Evolutionary conservation across 1,140 invertebrate genomes (phyloP), one percentile per base, ranked within the genome.

Genomic region (Zaprionus lachaisei): DNA sequence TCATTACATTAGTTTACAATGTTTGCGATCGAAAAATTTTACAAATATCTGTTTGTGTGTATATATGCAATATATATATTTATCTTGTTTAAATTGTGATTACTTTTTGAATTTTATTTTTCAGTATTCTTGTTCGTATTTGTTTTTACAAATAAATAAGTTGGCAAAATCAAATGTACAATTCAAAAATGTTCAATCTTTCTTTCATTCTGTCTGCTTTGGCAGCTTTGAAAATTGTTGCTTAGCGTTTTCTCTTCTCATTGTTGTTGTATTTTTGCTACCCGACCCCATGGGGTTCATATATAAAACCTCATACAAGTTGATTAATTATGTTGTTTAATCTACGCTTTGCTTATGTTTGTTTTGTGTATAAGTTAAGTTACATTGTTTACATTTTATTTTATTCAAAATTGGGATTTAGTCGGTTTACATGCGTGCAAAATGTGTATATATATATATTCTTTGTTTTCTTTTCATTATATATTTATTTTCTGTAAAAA

Each of bases 1-100:
- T 83, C 44, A 74, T 84, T 84, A 83, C 68, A 67, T 89, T 84
- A 87, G 81, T 89, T 79, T 84, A 89, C 85, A 89, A 75, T 74
- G 64, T 79, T 78, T 67, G 66, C 73, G 79, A 57, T 76, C 57
- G 77, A 83, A 83, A 80, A 83, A 80, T 83, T 80, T 83, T 84
- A 84, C 81, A 84, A 84, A 81, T 87, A 77, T 87, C 66, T 83
- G 70, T 56, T 77, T 79, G 62, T 60, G 34, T 72, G 26, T 73
- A 51, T 62, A 69, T 80, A 64, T 77, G 28, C 66, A 47, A 72
- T 74, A 79, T 75, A 34, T 51, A 51, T 49, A 49, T 49, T 11
- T 22, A 22, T 51, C 3, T 51, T 51, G 63, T 72, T 89, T 81
- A 81, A 64, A 67, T 76, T 67, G 70, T 44, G 56, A 54, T 68